These are phyloP conservation scores for Lycopodina hypogea DNA, from an alignment of 37 sponge, comb jelly and placozoan genomes.

Conservation along the genomic window DNA sequence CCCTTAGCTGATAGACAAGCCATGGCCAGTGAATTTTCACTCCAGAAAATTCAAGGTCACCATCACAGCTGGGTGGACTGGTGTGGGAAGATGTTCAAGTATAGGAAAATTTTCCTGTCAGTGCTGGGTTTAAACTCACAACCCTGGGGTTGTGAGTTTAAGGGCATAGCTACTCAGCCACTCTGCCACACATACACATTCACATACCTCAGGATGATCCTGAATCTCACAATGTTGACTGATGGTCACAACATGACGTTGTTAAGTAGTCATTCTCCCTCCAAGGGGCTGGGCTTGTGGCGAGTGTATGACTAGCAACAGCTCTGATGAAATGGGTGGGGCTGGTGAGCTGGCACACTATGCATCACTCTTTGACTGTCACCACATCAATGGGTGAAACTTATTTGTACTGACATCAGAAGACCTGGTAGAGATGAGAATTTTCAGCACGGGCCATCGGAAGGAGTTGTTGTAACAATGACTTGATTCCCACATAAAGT, in stretches of 20 bases:
- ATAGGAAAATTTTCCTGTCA: too few species aligned
- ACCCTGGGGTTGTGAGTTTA: too few species aligned
- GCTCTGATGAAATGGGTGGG: too few species aligned
- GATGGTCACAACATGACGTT: constrained; percentile 78
- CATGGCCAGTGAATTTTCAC: constrained; percentile 54
- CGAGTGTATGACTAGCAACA: background rate
- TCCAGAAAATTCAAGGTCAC: too few species aligned
- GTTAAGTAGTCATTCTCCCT: constrained; percentile 59
- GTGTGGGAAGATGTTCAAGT: too few species aligned
- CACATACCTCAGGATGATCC: background rate
- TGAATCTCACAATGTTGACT: constrained; percentile 36
- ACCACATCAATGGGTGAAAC: constrained; percentile 66
- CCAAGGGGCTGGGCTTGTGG: background rate
- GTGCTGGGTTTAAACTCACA: too few species aligned
- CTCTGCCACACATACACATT: too few species aligned
- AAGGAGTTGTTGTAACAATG: constrained; percentile 78
- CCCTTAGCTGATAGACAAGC: constrained; percentile 45
- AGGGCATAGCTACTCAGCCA: too few species aligned
- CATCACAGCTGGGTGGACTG: too few species aligned
- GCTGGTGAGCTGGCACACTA: constrained; percentile 28
- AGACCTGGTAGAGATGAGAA: constrained; percentile 71
- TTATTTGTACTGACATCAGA: constrained; percentile 68
- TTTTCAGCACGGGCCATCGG: constrained; percentile 72
- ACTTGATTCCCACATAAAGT: too few species aligned
- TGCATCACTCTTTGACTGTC: constrained; percentile 65